phyloP scores from a whole-genome alignment of 2,113 vertebrate genomes.

The Xiphias gladius region DNA sequence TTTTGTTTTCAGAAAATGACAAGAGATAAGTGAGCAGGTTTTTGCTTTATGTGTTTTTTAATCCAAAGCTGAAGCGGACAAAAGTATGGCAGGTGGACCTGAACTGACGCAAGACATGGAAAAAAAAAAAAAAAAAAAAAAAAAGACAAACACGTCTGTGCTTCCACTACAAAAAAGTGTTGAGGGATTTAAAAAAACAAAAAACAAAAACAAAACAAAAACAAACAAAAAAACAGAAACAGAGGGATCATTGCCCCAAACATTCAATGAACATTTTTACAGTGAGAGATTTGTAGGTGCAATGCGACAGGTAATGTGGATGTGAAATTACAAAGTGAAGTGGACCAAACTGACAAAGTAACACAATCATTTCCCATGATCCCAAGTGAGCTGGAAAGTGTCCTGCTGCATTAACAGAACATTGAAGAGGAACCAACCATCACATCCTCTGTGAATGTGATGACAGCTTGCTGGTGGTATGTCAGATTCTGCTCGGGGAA shows the following conservation, averaged over 20 bases:
- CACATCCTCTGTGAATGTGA: constrained; percentile 44
- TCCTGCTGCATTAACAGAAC: constrained; percentile 30
- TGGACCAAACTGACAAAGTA: constrained; percentile 47
- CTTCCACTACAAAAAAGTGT: constrained; percentile 68
- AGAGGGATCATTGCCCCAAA: constrained; percentile 38
- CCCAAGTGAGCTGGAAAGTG: constrained; percentile 42
- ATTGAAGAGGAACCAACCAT: constrained; percentile 6
- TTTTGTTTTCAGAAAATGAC: constrained; percentile 8
- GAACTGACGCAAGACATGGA: constrained; percentile 33
- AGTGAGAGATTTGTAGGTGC: constrained; percentile 59
- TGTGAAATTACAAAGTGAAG: constrained; percentile 67
- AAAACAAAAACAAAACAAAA: constrained; percentile 15
- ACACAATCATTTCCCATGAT: constrained; percentile 54
- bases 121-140: constrained; percentile 25
- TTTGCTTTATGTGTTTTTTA: constrained; percentile 85
- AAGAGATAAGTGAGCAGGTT: background rate
- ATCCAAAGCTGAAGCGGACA: constrained; percentile 89
- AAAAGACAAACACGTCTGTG: constrained; percentile 47
- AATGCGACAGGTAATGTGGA: constrained; percentile 23
- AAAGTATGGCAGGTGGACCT: constrained; percentile 85
- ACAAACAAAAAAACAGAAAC: constrained; percentile 4
- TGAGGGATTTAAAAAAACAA: constrained; percentile 18
- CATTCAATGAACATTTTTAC: constrained; percentile 65
- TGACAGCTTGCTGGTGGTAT: constrained; percentile 70
- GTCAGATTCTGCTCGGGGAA: constrained; percentile 47